These are phyloP conservation scores for Microchirus variegatus DNA, from an alignment of 2,797 vertebrate species.

Conservation along the genomic window DNA sequence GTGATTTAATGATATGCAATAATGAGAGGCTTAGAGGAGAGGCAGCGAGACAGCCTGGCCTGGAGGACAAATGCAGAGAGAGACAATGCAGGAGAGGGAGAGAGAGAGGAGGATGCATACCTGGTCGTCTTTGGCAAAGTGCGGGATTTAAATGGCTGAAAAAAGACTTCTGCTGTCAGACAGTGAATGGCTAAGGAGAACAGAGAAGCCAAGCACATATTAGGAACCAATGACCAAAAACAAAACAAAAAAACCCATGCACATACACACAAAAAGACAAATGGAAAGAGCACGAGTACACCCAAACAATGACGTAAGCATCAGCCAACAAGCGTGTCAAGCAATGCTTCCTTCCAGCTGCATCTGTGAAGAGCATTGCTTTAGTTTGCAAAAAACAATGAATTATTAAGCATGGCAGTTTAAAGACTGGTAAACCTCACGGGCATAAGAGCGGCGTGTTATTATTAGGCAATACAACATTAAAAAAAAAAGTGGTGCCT, in stretches of 20 bases:
- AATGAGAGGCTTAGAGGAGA: constrained; percentile 53
- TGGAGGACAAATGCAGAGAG: constrained; percentile 57
- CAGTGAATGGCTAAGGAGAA: constrained; percentile 86
- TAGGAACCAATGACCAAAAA: constrained; percentile 77
- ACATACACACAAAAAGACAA: constrained; percentile 16
- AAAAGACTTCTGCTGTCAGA: constrained; percentile 86
- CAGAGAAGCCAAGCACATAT: constrained; percentile 85
- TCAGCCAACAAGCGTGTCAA: constrained; percentile 68
- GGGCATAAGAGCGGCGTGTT: constrained; percentile 39
- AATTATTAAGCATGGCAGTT: constrained; percentile 54
- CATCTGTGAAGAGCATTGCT: constrained; percentile 62
- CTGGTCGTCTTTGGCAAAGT: constrained; percentile 78
- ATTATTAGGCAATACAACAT: constrained; percentile 24
- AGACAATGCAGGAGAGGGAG: constrained; percentile 61
- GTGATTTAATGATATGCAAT: constrained; percentile 49
- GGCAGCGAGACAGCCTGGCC: constrained; percentile 53
- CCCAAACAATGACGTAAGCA: constrained; percentile 59
- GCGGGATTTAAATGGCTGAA: constrained; percentile 85
- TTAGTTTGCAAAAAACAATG: constrained; percentile 58
- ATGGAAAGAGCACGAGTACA: constrained; percentile 59
- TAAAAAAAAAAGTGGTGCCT: neutral
- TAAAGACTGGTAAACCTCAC: constrained; percentile 29
- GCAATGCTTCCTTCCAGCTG: constrained; percentile 60
- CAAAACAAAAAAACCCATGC: constrained; percentile 3
- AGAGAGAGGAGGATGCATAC: constrained; percentile 64